Base-by-base conservation (phyloP, 2,888 invertebrate genomes). In the Marronus borbonicus region DNA sequence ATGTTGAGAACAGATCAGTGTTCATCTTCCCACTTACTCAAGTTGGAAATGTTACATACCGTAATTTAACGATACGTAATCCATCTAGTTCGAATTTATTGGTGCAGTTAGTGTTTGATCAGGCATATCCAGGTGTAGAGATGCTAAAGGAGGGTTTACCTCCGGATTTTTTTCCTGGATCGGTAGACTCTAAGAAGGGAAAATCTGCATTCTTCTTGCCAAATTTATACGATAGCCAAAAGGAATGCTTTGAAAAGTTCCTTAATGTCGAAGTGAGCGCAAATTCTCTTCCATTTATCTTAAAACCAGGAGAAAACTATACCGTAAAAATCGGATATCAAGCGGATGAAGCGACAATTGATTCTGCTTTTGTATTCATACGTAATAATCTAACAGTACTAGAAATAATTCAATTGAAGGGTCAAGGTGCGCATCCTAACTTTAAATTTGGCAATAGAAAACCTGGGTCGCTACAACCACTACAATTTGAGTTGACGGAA, bases 371-470 rank as follows among this genome's bases (percentile, higher is more conserved):
- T 79, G 85, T 93, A 12, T 90, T 91, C 82, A 86, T 93, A 87
- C 94, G 98, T 84, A 99, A 98, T 88, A 99, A 99, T 88, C 90
- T 99, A 85, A 99, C 98, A 0, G 93, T 97, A 52, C 88, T 98
- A 85, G 98, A 99, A 88, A 93, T 94, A 2, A 90, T 98, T 36
- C 92, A 94, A 85, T 88, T 99, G 80, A 92, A 92, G 77, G 98
- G 97, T 0, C 93, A 94, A 85, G 97, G 98, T 17, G 97, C 96
- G 0, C 89, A 93, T 82, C 97, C 98, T 2, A 93, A 95, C 87
- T 94, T 99, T 88, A 95, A 95, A 85, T 94, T 98, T 84, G 97
- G 94, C 28, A 97, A 96, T 85, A 93, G 95, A n/a, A 93, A 93
- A 77, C 95, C 97, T 0, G 96, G 96, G 8, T 93, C 94, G 3